Conservation (phyloP, 2,113 vertebrate genomes). For the Bubo blakistoni region DNA sequence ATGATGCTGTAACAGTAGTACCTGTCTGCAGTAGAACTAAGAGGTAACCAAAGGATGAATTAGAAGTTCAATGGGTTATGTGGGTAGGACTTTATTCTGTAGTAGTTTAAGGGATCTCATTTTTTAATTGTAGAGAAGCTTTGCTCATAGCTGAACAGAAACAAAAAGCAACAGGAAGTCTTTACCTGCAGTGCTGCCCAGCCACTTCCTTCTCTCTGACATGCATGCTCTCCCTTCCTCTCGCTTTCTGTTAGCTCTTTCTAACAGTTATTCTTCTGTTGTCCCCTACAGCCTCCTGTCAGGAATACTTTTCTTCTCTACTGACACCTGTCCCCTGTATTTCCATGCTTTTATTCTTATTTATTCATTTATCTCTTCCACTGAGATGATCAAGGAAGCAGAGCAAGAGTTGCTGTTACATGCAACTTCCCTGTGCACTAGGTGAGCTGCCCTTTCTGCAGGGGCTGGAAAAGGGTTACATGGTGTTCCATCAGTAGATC, state of each 20-base stretch:
- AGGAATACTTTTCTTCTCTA: not conserved
- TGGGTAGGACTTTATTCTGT: not conserved
- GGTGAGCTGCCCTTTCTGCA: not conserved
- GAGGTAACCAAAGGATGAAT: not conserved
- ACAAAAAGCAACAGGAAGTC: not conserved
- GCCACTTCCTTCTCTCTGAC: not conserved
- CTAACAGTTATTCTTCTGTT: not conserved
- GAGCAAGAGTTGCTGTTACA: rapidly evolving
- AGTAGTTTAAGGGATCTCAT: not conserved
- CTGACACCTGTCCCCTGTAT: not conserved
- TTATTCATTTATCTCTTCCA: not conserved
- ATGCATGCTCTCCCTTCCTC: rapidly evolving
- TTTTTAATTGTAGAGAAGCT: not conserved
- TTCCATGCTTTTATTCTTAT: not conserved
- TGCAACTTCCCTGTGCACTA: rapidly evolving
- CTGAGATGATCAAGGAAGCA: not conserved
- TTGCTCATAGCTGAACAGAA: not conserved
- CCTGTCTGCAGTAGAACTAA: not conserved
- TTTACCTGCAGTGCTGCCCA: not conserved
- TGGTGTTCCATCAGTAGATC: not conserved
- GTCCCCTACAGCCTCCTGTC: not conserved
- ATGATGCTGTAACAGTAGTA: not conserved
- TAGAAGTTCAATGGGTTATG: not conserved
- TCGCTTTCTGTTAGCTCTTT: not conserved
- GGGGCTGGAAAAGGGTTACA: not conserved